Percentiles rank a stretch among this genome's conserved stretches.
Conservation (phyloP, 1,140 invertebrate species). For the Hyphantria cunea region DNA sequence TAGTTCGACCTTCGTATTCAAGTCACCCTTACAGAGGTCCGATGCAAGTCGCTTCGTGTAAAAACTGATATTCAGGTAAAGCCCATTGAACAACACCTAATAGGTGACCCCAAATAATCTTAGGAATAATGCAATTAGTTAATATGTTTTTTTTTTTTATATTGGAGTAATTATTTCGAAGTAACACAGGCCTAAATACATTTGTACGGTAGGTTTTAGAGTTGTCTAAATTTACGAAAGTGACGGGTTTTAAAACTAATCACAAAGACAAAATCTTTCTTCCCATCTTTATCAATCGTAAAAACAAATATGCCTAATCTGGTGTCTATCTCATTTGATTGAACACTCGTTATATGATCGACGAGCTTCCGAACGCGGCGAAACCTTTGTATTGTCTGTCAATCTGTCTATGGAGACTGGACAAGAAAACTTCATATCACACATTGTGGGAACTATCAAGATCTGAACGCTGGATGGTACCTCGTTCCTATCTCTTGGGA, state of each 20-base stretch:
- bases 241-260: background rate
- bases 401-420: conserved; percentile 38
- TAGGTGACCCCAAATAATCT: too few species aligned
- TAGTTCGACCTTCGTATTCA: too few species aligned
- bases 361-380: conserved; percentile 64
- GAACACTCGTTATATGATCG: conserved; percentile 68
- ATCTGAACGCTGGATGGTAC: conserved; percentile 1
- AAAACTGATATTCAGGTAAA: too few species aligned
- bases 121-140: too few species aligned
- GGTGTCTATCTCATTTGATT: conserved; percentile 58
- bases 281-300: conserved; percentile 12
- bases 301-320: conserved; percentile 8
- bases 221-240: too few species aligned
- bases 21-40: too few species aligned
- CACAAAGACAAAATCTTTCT: background rate
- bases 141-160: too few species aligned
- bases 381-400: conserved; percentile 57
- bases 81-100: too few species aligned
- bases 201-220: too few species aligned
- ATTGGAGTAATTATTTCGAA: too few species aligned
- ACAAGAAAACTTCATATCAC: conserved; percentile 15
- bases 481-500: background rate
- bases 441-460: conserved; percentile 33
- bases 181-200: too few species aligned
- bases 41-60: too few species aligned